phyloP scores from a whole-genome alignment of 2,797 vertebrate species.

The Ctenopoma kingsleyae region DNA sequence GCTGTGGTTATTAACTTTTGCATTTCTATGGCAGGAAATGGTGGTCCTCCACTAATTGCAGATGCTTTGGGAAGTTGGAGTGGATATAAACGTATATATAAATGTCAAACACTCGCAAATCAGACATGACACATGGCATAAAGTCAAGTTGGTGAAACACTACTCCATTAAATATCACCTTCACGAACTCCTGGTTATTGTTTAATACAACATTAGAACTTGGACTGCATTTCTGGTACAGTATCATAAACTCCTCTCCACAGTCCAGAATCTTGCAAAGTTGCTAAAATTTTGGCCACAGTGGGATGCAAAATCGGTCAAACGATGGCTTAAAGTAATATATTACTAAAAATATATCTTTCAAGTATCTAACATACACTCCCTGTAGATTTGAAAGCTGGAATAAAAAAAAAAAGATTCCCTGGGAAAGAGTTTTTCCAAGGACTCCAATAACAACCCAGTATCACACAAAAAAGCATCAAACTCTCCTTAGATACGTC shows the following conservation, averaged over 20 bases:
- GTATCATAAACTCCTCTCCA: slow-evolving; percentile 15
- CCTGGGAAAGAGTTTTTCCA: too few species aligned
- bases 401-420: slow-evolving; percentile 9
- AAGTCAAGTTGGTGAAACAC: slow-evolving; percentile 1
- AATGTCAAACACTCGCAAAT: not conserved
- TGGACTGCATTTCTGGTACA: not conserved
- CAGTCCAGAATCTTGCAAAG: slow-evolving; percentile 13
- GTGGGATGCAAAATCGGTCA: not conserved
- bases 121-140: not conserved
- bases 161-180: not conserved
- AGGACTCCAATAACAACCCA: not conserved
- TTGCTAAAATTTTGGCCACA: slow-evolving; percentile 7
- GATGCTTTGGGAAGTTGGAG: slow-evolving; percentile 50
- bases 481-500: not conserved
- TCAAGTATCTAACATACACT: not conserved
- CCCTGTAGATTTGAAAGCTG: slow-evolving; percentile 17
- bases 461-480: not conserved
- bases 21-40: not conserved
- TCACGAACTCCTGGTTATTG: not conserved
- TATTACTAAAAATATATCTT: slow-evolving; percentile 21
- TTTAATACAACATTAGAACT: slow-evolving; percentile 1
- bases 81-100: not conserved
- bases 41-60: slow-evolving; percentile 62
- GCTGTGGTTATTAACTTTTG: not conserved
- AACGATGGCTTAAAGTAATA: slow-evolving; percentile 5